phyloP scores from a whole-genome alignment of 2,113 vertebrate genomes.

The Seriola rivoliana region DNA sequence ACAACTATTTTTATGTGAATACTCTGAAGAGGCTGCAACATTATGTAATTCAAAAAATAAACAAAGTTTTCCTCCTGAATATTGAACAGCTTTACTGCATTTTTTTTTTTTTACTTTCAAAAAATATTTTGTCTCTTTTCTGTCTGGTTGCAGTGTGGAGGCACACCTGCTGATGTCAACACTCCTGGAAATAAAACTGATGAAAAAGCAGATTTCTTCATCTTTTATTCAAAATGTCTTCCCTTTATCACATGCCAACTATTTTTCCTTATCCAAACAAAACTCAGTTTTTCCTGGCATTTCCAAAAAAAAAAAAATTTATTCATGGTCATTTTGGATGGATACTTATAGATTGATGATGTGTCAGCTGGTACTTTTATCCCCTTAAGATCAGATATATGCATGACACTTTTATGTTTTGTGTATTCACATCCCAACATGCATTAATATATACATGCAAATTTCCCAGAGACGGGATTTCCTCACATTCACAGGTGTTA shows the following conservation, averaged over 20 bases:
- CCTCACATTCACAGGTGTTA: constrained; percentile 23
- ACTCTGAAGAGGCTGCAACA: neutral
- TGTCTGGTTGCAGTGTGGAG: neutral
- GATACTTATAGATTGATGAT: neutral
- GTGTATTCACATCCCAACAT: constrained; percentile 4
- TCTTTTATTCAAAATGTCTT: neutral
- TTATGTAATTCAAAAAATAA: neutral
- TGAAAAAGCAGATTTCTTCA: neutral
- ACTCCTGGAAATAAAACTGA: neutral
- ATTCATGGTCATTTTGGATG: neutral
- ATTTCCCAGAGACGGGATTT: neutral
- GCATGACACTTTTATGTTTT: neutral
- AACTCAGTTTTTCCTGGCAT: neutral
- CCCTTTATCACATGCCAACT: neutral
- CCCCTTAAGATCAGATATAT: neutral
- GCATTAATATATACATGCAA: neutral
- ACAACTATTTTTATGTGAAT: neutral
- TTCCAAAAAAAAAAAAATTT: neutral
- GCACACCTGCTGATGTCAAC: neutral
- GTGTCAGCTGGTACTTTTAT: neutral
- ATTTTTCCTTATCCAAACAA: neutral
- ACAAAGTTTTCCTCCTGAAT: neutral
- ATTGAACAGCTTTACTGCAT: neutral
- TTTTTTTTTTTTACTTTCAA: neutral
- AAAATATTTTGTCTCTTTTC: neutral